Evolutionary conservation across 2,797 vertebrate genomes (phyloP), one percentile per base, ranked within the genome.

Genomic region (Rhinatrema bivittatum): DNA sequence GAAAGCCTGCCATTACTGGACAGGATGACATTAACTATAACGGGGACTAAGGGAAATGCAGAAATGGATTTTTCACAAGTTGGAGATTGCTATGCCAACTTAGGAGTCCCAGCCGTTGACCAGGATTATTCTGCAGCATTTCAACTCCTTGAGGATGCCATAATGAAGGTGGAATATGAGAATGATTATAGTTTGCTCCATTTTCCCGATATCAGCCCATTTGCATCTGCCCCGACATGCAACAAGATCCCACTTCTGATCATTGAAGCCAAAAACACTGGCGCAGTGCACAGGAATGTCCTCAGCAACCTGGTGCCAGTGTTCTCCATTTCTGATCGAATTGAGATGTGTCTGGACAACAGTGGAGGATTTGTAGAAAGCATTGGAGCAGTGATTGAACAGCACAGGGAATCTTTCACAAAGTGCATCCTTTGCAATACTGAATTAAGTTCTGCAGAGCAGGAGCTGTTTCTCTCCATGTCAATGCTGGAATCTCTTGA

Each of bases 391-490:
- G 53, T 39, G 27, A 42, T 70, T 22, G 57, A 60, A 34, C 36
- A 24, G 17, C 20, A 27, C 11, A 29, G 42, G 27, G 19, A 26
- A 9, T 42, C 30, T 10, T 56, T 73, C 50, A 50, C 35, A 39
- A 50, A 40, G 25, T 44, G 33, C 12, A 33, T 25, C 26, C 6
- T 70, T 20, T 0, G 1, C 2, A 3, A 4, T 0, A 19, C 2
- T 5, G 40, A 39, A n/a, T 43, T 65, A 23, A 55, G 32, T 6
- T 4, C 9, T 11, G 29, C 10, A 2, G 62, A 65, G 20, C 47
- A 60, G 31, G 39, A 57, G 25, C 13, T 69, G 32, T 50, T 74
- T 15, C 50, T 52, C 21, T 16, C 26, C 8, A 49, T 71, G 37
- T 13, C 40, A 26, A 41, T 50, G 22, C 30, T 71, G 42, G 43